These are phyloP conservation scores for Oxygymnocypris stewartii DNA, from an alignment of 2,113 vertebrate species.

Conservation along the genomic window DNA sequence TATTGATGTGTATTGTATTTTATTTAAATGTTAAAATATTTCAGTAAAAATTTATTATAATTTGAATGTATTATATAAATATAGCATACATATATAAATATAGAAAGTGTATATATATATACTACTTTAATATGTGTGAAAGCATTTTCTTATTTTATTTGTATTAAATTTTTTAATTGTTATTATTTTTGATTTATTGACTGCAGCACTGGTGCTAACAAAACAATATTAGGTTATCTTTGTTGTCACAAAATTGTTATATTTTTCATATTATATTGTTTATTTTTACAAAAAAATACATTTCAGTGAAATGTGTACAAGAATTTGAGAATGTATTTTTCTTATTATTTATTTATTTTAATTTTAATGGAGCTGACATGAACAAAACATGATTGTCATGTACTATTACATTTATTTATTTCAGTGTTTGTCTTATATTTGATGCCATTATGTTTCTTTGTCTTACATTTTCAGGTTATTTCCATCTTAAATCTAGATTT, in stretches of 20 bases:
- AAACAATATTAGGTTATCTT: background rate
- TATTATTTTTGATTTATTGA: background rate
- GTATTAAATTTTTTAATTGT: background rate
- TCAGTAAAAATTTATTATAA: background rate
- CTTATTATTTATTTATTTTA: background rate
- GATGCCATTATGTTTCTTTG: background rate
- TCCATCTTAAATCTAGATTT: background rate
- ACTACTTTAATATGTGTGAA: too few relatives aligned
- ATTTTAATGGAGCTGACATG: background rate
- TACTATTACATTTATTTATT: background rate
- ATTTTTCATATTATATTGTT: background rate
- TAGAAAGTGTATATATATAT: too few relatives aligned
- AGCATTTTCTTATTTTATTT: background rate
- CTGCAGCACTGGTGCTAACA: background rate
- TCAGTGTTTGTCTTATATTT: background rate
- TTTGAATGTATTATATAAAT: too few relatives aligned
- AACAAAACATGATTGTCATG: background rate
- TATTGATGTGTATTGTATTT: background rate
- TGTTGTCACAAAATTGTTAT: background rate
- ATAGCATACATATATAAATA: too few relatives aligned
- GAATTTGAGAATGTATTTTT: background rate
- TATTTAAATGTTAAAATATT: background rate
- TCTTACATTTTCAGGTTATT: background rate
- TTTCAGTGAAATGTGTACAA: background rate
- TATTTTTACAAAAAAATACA: background rate